These are phyloP conservation scores for Xyrauchen texanus DNA, from an alignment of 2,113 vertebrate species.

Conservation along the genomic window DNA sequence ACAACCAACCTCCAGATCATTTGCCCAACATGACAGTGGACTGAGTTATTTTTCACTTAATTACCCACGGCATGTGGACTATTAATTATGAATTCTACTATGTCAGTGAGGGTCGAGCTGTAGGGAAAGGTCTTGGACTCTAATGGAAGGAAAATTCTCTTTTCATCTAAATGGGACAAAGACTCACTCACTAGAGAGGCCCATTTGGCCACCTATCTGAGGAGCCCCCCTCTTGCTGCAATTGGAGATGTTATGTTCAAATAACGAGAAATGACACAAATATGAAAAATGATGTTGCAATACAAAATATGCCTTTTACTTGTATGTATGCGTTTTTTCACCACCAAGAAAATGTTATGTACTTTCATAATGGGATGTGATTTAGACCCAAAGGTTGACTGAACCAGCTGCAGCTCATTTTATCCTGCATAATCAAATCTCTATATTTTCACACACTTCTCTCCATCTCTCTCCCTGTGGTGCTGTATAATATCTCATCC, in stretches of 20 bases:
- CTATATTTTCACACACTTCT: background rate
- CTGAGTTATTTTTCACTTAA: conserved; percentile 20
- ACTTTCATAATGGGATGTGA: background rate
- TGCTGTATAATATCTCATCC: background rate
- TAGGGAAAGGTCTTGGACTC: conserved; percentile 29
- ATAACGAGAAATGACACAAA: too few species aligned
- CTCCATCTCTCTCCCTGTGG: background rate
- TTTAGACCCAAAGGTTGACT: conserved; percentile 6
- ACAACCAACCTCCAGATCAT: conserved; percentile 28
- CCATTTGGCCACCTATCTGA: too few species aligned
- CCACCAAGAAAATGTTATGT: background rate
- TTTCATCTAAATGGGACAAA: too few species aligned
- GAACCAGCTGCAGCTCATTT: background rate
- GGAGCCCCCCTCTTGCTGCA: too few species aligned
- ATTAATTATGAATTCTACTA: conserved; percentile 21
- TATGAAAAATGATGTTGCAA: too few species aligned
- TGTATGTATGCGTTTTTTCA: too few species aligned
- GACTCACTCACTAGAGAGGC: too few species aligned
- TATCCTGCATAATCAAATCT: background rate
- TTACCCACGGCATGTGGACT: conserved; percentile 13
- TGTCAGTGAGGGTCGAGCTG: conserved; percentile 1
- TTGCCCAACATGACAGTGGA: background rate
- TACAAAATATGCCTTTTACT: too few species aligned
- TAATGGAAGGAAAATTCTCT: conserved; percentile 5
- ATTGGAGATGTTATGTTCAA: too few species aligned